Evolutionary conservation across 1,140 invertebrate genomes (phyloP).

Genomic region (Periplaneta americana): DNA sequence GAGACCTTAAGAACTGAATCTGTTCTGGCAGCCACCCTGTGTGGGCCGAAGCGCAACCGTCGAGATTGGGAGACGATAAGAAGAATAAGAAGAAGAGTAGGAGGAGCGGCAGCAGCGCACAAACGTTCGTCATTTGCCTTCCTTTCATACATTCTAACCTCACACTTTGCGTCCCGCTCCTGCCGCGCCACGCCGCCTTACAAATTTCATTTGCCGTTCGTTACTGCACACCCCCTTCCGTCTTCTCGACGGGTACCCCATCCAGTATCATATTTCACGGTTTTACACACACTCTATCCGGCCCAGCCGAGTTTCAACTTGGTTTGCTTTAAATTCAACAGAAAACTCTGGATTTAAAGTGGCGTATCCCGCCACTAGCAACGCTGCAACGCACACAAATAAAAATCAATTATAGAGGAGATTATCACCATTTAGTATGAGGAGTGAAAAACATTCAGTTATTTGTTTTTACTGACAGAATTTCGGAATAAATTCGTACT

Average conservation of each 20-base stretch:
- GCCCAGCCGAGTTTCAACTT: neutral
- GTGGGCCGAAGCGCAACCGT: too few species aligned
- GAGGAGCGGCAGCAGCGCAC: neutral
- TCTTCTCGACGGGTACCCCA: neutral
- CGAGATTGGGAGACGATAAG: too few species aligned
- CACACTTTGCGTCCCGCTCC: neutral
- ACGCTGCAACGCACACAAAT: too few species aligned
- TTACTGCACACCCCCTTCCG: neutral
- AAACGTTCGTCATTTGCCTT: neutral
- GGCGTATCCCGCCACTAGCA: too few species aligned
- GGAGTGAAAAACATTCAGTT: too few species aligned
- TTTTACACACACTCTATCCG: neutral
- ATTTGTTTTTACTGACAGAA: too few species aligned
- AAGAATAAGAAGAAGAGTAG: too few species aligned
- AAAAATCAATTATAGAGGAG: too few species aligned
- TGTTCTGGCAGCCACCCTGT: too few species aligned
- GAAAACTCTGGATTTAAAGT: neutral
- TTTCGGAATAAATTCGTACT: too few species aligned
- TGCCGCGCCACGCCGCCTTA: neutral
- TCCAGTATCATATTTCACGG: slow-evolving; percentile 7
- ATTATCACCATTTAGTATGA: too few species aligned
- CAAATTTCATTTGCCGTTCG: slow-evolving; percentile 13
- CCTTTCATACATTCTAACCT: neutral
- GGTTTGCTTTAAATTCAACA: neutral
- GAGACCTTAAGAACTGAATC: too few species aligned